phyloP scores from a whole-genome alignment of 2,113 vertebrate species.

The Plectropomus leopardus region DNA sequence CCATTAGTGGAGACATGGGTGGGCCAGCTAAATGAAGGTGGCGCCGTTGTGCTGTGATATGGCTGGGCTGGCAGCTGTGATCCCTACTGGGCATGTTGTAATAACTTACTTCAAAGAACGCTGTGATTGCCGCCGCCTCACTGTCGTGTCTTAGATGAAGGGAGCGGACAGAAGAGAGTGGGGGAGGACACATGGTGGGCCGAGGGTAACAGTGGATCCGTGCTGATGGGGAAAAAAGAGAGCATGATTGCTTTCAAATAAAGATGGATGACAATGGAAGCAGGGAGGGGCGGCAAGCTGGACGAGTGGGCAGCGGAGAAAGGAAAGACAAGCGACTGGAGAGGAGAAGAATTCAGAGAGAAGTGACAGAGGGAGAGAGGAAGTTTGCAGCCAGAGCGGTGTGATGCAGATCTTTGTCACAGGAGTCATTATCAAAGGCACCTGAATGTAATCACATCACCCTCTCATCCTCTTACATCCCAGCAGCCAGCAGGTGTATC shows the following conservation, averaged over 20 bases:
- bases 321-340: neutral
- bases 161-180: slow-evolving; percentile 25
- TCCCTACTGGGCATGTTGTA: slow-evolving; percentile 40
- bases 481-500: slow-evolving; percentile 52
- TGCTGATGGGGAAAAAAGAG: slow-evolving; percentile 5
- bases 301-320: slow-evolving; percentile 5
- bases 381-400: slow-evolving; percentile 24
- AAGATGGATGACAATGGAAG: slow-evolving; percentile 23
- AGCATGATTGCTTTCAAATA: slow-evolving; percentile 39
- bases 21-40: slow-evolving; percentile 45
- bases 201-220: slow-evolving; percentile 33
- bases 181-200: slow-evolving; percentile 51
- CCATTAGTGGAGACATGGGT: slow-evolving; percentile 27
- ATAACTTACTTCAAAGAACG: slow-evolving; percentile 59
- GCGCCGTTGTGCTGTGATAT: slow-evolving; percentile 25
- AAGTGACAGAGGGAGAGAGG: slow-evolving; percentile 31
- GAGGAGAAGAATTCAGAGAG: slow-evolving; percentile 15
- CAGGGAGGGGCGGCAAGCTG: neutral
- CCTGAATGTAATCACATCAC: slow-evolving; percentile 43
- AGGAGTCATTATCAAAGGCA: slow-evolving; percentile 39
- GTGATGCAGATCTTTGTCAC: slow-evolving; percentile 9
- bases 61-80: slow-evolving; percentile 38
- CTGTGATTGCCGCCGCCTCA: slow-evolving; percentile 43
- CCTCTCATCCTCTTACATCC: slow-evolving; percentile 4
- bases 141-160: slow-evolving; percentile 25